Evolutionary conservation across 2,113 vertebrate species (phyloP).

Genomic region (Balaeniceps rex): DNA sequence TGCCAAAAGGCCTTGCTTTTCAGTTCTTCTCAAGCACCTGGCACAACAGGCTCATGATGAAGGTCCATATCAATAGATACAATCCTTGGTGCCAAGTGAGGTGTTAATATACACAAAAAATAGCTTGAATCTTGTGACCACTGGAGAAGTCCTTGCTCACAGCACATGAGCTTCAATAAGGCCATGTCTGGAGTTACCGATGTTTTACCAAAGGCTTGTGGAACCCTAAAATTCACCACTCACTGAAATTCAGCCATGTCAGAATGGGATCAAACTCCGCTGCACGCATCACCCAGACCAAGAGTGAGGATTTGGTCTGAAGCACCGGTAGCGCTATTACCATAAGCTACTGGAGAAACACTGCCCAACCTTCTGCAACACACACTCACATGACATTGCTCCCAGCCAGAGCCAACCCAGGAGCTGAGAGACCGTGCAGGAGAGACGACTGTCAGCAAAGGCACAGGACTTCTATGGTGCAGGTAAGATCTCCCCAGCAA

Average conservation of each 20-base stretch:
- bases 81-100: neutral
- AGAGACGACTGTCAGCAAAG: accelerated
- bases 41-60: neutral
- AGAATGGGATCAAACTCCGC: neutral
- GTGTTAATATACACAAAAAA: neutral
- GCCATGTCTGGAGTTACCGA: neutral
- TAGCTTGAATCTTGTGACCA: neutral
- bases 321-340: neutral
- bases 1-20: neutral
- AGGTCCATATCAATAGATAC: accelerated
- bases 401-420: neutral
- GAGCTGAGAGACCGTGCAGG: neutral
- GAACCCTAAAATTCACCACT: neutral
- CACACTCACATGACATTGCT: neutral
- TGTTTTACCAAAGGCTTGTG: neutral
- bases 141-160: neutral
- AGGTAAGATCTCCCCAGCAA: neutral
- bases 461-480: no score
- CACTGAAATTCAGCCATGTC: neutral
- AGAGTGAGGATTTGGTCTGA: neutral
- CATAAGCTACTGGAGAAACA: neutral
- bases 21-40: neutral
- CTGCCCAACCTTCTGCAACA: neutral
- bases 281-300: accelerated
- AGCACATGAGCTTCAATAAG: neutral